Evolutionary conservation across 2,113 vertebrate genomes (phyloP).

Genomic region (Phylloscopus whistleri): DNA sequence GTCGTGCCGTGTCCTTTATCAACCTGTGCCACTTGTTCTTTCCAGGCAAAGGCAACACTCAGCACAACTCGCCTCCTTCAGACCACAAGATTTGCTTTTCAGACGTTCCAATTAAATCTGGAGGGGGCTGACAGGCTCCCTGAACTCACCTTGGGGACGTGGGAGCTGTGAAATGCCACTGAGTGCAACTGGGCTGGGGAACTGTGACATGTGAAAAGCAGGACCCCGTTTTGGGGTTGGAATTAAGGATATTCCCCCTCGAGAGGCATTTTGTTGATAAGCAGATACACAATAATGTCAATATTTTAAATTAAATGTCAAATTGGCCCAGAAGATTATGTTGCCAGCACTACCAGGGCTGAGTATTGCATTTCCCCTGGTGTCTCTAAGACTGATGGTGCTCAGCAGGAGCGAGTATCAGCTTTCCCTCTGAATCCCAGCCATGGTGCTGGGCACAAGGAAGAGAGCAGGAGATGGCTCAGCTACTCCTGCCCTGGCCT

Average conservation of each 20-base stretch:
- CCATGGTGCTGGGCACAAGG: neutral
- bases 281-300: neutral
- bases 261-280: neutral
- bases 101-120: neutral
- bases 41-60: neutral
- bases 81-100: neutral
- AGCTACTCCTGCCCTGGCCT: neutral
- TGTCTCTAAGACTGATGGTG: neutral
- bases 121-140: neutral
- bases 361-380: neutral
- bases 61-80: neutral
- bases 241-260: neutral
- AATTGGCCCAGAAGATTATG: neutral
- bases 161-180: neutral
- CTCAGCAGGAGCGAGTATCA: neutral
- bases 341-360: neutral
- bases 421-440: neutral
- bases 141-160: neutral
- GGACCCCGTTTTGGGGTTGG: neutral
- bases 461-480: neutral
- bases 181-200: neutral
- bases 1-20: slow-evolving; percentile 29
- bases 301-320: neutral
- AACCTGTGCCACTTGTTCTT: neutral
- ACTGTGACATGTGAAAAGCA: neutral